Conservation (phyloP, 2,888 invertebrate genomes). For the Eustalomyia histrio region DNA sequence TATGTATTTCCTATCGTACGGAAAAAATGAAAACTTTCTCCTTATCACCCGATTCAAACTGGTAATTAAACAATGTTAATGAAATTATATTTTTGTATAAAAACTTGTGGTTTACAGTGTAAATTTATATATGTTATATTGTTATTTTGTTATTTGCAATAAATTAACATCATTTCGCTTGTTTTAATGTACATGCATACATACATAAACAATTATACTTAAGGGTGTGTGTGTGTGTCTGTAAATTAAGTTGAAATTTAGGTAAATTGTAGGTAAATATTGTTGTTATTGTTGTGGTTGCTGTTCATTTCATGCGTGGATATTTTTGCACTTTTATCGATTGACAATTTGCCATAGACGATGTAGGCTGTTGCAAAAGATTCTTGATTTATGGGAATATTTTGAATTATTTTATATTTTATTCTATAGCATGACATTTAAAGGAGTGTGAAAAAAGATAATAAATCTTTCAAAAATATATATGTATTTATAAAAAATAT, state of each 20-base stretch:
- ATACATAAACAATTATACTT: background rate
- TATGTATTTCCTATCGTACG: too few relatives aligned
- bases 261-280: background rate
- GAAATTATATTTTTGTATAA: background rate
- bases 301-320: background rate
- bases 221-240: background rate
- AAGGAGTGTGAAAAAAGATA: slow-evolving; percentile 6
- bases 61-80: too few relatives aligned
- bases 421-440: slow-evolving; percentile 4
- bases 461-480: background rate
- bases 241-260: background rate
- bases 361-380: slow-evolving; percentile 11
- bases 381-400: slow-evolving; percentile 13
- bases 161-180: background rate
- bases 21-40: too few relatives aligned
- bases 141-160: background rate
- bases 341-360: slow-evolving; percentile 15
- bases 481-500: slow-evolving; percentile 5
- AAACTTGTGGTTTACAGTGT: background rate
- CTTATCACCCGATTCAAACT: too few relatives aligned
- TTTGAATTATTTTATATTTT: background rate
- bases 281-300: slow-evolving; percentile 2
- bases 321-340: slow-evolving; percentile 12
- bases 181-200: background rate
- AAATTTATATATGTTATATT: background rate